Conservation (phyloP, 2,113 vertebrate species). For the Pseudolaguvia tuberculata region DNA sequence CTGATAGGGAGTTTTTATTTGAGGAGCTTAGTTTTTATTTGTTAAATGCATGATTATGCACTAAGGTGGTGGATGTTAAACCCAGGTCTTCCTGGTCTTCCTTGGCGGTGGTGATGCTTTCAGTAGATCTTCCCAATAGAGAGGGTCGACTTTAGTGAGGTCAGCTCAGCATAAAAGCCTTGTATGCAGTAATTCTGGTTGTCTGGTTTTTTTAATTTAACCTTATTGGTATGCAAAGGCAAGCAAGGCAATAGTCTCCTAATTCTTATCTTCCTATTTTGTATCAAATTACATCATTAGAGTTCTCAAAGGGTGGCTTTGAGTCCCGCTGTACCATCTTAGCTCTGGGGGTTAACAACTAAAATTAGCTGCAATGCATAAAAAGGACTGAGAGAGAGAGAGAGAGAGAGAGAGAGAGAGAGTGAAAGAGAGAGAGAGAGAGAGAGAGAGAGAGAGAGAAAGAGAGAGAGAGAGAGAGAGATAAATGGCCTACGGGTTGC, state of each 20-base stretch:
- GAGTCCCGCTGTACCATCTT: slow-evolving; percentile 31
- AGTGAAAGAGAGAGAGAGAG: background rate
- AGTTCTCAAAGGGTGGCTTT: slow-evolving; percentile 45
- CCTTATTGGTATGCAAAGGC: slow-evolving; percentile 36
- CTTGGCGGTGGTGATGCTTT: too few relatives aligned
- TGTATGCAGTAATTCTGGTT: slow-evolving; percentile 27
- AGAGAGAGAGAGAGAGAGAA: background rate
- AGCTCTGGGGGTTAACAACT: slow-evolving; percentile 55
- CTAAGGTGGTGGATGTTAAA: too few relatives aligned
- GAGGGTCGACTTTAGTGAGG: background rate
- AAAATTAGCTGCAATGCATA: slow-evolving; percentile 13
- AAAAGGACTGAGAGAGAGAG: background rate
- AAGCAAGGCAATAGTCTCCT: slow-evolving; percentile 7
- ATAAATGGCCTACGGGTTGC: background rate
- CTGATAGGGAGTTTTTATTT: too few relatives aligned
- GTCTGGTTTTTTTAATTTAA: slow-evolving; percentile 24
- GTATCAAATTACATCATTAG: slow-evolving; percentile 62
- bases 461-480: background rate
- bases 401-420: background rate
- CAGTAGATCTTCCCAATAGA: background rate
- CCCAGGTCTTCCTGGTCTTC: too few relatives aligned
- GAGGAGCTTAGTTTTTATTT: too few relatives aligned
- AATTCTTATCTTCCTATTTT: slow-evolving; percentile 45
- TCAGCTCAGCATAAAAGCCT: slow-evolving; percentile 32
- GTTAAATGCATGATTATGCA: too few relatives aligned